phyloP scores from a whole-genome alignment of 2,888 invertebrate species.

The Metacarcinus magister region DNA sequence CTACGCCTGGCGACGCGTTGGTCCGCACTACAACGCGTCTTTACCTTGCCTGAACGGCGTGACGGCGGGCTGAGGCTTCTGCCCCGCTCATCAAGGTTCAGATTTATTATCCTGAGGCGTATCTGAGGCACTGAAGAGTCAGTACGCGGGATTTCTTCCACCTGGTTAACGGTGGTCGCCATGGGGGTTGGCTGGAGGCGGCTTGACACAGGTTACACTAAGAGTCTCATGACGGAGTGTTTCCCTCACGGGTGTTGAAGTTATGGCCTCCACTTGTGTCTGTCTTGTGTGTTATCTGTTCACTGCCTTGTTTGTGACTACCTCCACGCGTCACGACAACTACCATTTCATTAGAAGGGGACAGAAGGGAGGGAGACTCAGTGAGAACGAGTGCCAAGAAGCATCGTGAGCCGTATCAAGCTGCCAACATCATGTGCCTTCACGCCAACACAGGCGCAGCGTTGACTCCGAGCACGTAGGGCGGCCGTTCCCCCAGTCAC shows the following conservation, averaged over 20 bases:
- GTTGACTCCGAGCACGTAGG: slow-evolving; percentile 56
- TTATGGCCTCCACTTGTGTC: background rate
- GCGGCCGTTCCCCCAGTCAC: background rate
- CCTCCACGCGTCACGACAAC: slow-evolving; percentile 65
- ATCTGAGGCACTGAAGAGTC: slow-evolving; percentile 70
- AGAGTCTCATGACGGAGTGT: background rate
- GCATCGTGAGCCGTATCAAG: slow-evolving; percentile 44
- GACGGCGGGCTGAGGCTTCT: slow-evolving; percentile 63
- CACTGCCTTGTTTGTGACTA: slow-evolving; percentile 71
- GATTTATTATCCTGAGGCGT: slow-evolving; percentile 70
- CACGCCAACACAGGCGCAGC: slow-evolving; percentile 70
- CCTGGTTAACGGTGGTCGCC: slow-evolving; percentile 54
- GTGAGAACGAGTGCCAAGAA: slow-evolving; percentile 65
- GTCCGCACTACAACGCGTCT: background rate
- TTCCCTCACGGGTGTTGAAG: background rate
- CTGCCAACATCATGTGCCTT: slow-evolving; percentile 79
- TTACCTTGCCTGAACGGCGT: background rate
- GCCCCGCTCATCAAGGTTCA: slow-evolving; percentile 71
- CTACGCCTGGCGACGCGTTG: background rate
- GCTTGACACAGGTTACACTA: background rate
- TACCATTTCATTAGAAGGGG: slow-evolving; percentile 64
- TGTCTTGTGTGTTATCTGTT: slow-evolving; percentile 64
- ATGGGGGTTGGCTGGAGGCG: background rate
- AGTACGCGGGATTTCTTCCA: slow-evolving; percentile 71
- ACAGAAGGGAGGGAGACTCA: background rate